Conservation (phyloP, 2,113 vertebrate species). For the human region DNA sequence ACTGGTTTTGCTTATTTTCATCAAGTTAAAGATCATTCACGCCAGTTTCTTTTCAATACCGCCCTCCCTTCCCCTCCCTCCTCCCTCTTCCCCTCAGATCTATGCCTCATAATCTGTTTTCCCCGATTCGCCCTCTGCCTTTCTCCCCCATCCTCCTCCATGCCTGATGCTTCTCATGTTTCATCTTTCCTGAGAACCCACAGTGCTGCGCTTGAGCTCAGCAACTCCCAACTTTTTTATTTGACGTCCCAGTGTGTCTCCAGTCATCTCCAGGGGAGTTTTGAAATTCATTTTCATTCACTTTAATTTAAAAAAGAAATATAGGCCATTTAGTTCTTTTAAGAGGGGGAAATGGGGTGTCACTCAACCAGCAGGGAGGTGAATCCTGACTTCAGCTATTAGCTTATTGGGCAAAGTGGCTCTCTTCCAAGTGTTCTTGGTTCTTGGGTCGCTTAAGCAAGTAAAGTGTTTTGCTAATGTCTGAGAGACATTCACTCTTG, state of each 20-base stretch:
- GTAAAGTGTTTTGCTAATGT: constrained; percentile 47
- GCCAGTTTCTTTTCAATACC: neutral
- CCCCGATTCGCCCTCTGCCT: neutral
- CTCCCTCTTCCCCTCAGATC: neutral
- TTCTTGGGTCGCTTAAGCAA: constrained; percentile 9
- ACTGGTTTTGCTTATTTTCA: neutral
- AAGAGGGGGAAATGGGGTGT: constrained; percentile 64
- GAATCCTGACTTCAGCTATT: constrained; percentile 57
- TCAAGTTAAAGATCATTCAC: constrained; percentile 34
- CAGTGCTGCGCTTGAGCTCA: constrained; percentile 1
- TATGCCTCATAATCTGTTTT: neutral
- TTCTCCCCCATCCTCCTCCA: neutral
- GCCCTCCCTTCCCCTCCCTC: neutral
- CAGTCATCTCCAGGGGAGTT: constrained; percentile 71
- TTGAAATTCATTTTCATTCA: constrained; percentile 74
- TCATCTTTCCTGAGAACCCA: constrained; percentile 54
- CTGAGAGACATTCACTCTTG: neutral
- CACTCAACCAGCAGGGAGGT: constrained; percentile 74
- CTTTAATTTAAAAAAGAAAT: constrained; percentile 79
- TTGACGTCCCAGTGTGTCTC: constrained; percentile 73
- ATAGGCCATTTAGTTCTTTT: constrained; percentile 72
- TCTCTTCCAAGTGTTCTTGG: constrained; percentile 9
- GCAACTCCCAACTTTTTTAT: constrained; percentile 65
- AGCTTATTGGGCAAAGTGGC: constrained; percentile 61
- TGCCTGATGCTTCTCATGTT: neutral